Conservation (phyloP, 2,888 invertebrate species). For the Tinea trinotella region DNA sequence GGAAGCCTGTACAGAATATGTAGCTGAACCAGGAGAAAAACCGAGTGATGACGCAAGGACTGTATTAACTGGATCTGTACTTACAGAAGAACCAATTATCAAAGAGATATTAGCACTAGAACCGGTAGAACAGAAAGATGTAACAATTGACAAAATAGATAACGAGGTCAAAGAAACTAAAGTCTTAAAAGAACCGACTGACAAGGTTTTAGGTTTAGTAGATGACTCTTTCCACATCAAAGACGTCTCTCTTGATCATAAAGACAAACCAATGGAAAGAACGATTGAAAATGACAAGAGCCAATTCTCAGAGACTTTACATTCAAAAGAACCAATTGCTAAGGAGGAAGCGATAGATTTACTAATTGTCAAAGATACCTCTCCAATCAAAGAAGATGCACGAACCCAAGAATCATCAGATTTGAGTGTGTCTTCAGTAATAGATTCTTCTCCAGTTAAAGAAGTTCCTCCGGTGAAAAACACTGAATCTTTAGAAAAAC, state of each 20-base stretch:
- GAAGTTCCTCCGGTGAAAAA: too few species aligned
- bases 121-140: conserved; percentile 20
- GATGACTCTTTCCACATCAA: background rate
- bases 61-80: too few species aligned
- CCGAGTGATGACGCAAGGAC: background rate
- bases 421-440: too few species aligned
- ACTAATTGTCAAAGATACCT: background rate
- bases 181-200: background rate
- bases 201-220: too few species aligned
- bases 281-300: conserved; percentile 7
- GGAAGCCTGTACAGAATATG: background rate
- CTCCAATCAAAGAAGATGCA: background rate
- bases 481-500: too few species aligned
- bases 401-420: background rate
- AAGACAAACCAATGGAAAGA: background rate
- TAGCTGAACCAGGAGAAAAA: background rate
- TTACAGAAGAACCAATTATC: background rate
- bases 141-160: background rate
- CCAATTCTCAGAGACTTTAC: background rate
- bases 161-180: background rate
- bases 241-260: conserved; percentile 7
- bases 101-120: background rate
- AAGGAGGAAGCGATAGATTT: too few species aligned
- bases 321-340: background rate
- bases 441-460: too few species aligned